A percentile compares a stretch with the other conserved stretches of the same genome.
phyloP scores from a whole-genome alignment of 1,140 invertebrate genomes.

The Orius laevigatus region DNA sequence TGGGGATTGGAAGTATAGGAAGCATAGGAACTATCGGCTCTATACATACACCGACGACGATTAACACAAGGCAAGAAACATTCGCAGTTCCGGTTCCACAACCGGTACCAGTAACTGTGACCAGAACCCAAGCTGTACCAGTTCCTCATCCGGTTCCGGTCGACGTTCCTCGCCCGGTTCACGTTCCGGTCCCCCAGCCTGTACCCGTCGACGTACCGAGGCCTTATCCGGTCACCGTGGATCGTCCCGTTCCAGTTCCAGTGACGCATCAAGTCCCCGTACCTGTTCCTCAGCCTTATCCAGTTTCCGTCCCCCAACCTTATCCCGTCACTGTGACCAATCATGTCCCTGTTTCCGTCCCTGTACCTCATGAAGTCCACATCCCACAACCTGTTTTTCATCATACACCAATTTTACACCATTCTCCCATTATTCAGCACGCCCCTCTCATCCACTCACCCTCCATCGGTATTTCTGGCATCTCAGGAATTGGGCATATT shows the following conservation, averaged over 20 bases:
- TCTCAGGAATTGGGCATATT: too few relatives aligned
- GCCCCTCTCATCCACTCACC: too few relatives aligned
- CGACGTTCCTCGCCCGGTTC: constrained; percentile 16
- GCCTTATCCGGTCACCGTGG: not conserved
- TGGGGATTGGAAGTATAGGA: not conserved
- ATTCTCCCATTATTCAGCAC: too few relatives aligned
- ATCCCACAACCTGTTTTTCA: not conserved
- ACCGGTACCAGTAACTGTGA: constrained; percentile 18
- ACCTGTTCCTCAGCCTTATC: constrained; percentile 29
- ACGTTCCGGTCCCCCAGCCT: constrained; percentile 17
- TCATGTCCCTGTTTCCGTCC: not conserved
- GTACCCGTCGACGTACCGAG: constrained; percentile 12
- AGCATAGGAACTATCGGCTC: not conserved
- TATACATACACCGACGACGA: not conserved
- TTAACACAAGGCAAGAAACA: constrained; percentile 2
- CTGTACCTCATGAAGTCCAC: not conserved
- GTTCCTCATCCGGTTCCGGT: constrained; percentile 16
- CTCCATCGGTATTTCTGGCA: too few relatives aligned
- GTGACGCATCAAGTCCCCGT: constrained; percentile 2
- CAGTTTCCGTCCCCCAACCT: constrained; percentile 42
- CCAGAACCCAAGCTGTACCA: constrained; percentile 15
- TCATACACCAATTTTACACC: too few relatives aligned
- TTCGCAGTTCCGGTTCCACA: constrained; percentile 16
- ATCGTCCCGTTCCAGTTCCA: constrained; percentile 8
- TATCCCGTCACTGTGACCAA: not conserved